Base-by-base conservation (phyloP, 2,113 vertebrate genomes). In the Menura novaehollandiae region DNA sequence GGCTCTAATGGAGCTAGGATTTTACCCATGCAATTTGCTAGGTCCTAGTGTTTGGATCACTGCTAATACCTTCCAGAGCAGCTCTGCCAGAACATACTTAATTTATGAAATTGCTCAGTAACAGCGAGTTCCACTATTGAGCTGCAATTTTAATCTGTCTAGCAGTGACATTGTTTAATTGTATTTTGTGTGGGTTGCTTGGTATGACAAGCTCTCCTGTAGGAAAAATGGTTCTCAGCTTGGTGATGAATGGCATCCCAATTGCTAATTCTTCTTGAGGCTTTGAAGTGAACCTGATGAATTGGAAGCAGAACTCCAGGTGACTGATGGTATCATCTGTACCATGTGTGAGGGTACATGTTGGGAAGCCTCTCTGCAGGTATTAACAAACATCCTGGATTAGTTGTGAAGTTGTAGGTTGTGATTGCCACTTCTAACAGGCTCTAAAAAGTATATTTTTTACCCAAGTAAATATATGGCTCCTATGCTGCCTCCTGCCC, bases 91-190 rank as follows among this genome's bases (percentile, higher is more conserved):
- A 89, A 82, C 23, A 11, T 53, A 37, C 12, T 84, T 86, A 53
- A 67, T 88, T 89, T 81, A 56, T 75, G 66, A 89, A 94, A 94
- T 91, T 82, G 53, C 78, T 89, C 69, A 73, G 55, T 69, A 87
- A 60, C 83, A 84, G 66, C 2, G 1, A 82, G 71, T 77, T 95
- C 30, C 51, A 69, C 37, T 89, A 3, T 3, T 62, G 67, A 93
- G 39, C 78, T 76, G 44, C 81, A 72, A 7, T 91, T 95, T 68
- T 68, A 49, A 85, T 58, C 37, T 68, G 52, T 93, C 89, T 69
- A 60, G n/a, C 62, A 68, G 69, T 88, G 80, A 73, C 69, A 53
- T 55, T 56, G 28, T 91, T 95, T 82, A 76, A 49, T 82, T 82
- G 37, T 66, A 24, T 79, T 67, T 78, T 58, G 37, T 51, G 64